These are phyloP conservation scores for Echinops telfairi DNA, from an alignment of 2,113 vertebrate species.

Conservation along the genomic window DNA sequence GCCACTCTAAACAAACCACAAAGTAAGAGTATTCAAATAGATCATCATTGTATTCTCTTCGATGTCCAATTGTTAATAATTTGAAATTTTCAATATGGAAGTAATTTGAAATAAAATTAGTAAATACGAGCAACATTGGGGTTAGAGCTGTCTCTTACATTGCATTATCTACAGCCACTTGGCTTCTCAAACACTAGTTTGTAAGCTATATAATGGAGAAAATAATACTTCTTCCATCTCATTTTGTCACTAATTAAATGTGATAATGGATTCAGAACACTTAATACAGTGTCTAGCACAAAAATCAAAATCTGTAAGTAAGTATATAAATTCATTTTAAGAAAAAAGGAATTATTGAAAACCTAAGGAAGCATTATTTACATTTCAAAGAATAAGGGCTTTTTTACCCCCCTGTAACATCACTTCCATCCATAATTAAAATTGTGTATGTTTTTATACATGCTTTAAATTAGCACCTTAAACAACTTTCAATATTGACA, in stretches of 20 bases:
- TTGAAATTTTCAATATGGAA: neutral
- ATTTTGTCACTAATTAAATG: constrained; percentile 35
- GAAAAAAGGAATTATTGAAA: too few relatives aligned
- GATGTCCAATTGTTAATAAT: neutral
- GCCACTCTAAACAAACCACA: neutral
- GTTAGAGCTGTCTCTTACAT: too few relatives aligned
- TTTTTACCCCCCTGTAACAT: too few relatives aligned
- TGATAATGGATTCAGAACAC: constrained; percentile 1
- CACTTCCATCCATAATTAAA: too few relatives aligned
- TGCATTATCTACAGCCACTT: neutral
- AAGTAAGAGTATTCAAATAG: neutral
- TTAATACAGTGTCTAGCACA: neutral
- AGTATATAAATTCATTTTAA: too few relatives aligned
- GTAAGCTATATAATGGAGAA: constrained; percentile 1
- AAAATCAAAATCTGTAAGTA: too few relatives aligned
- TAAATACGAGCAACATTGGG: too few relatives aligned
- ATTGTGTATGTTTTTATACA: neutral
- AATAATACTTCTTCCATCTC: neutral
- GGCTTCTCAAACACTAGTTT: neutral
- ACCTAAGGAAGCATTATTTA: too few relatives aligned
- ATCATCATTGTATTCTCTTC: neutral
- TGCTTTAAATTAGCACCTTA: neutral
- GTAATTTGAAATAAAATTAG: neutral
- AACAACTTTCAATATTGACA: neutral
- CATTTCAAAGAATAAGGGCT: too few relatives aligned